phyloP scores from a whole-genome alignment of 2,113 vertebrate genomes.

The Dicentrarchus labrax region DNA sequence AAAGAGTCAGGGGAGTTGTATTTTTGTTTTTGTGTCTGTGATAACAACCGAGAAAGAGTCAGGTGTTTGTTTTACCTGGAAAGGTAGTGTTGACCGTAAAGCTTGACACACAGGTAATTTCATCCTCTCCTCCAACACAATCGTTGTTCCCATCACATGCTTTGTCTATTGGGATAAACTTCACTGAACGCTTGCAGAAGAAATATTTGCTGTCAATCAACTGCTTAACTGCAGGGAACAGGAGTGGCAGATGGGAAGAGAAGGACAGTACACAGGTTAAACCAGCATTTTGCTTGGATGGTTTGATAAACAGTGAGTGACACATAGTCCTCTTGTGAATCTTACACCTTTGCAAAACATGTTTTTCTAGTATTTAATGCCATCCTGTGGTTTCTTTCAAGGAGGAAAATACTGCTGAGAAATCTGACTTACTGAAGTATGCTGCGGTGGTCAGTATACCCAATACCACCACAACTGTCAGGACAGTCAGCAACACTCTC shows the following conservation, averaged over 20 bases:
- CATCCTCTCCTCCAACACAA: conserved; percentile 88
- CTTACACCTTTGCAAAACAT: not conserved
- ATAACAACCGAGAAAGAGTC: not conserved
- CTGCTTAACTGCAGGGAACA: conserved; percentile 83
- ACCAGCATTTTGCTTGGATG: not conserved
- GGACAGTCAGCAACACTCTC: conserved; percentile 64
- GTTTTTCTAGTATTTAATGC: not conserved
- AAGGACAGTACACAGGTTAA: not conserved
- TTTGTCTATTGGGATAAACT: conserved; percentile 83
- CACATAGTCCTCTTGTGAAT: not conserved
- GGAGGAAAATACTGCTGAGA: not conserved
- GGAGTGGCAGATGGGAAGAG: not conserved
- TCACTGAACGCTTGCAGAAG: conserved; percentile 87
- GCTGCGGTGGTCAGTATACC: conserved; percentile 72
- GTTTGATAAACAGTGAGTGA: not conserved
- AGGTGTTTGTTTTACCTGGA: conserved; percentile 71
- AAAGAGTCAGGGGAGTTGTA: not conserved
- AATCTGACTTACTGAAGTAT: conserved; percentile 80
- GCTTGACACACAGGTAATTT: conserved; percentile 82
- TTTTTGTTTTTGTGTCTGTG: conserved; percentile 9
- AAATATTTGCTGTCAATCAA: conserved; percentile 87
- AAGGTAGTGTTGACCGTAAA: conserved; percentile 76
- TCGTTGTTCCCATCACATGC: conserved; percentile 87
- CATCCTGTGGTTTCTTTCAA: not conserved
- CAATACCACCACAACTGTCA: conserved; percentile 72